phyloP scores from a whole-genome alignment of 2,888 invertebrate species.

The Drosophila glabriapex region DNA sequence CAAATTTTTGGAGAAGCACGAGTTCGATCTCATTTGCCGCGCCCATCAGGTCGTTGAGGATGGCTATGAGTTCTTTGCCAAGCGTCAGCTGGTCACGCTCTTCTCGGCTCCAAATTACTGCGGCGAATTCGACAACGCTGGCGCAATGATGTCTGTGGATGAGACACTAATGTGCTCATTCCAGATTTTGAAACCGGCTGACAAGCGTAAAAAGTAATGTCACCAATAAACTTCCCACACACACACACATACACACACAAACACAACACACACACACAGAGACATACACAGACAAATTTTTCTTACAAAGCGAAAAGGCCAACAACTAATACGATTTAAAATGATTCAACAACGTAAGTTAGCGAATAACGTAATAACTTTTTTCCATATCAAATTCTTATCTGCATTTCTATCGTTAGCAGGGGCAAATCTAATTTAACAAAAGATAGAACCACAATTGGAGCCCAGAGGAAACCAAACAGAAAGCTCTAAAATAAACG shows the following conservation, averaged over 20 bases:
- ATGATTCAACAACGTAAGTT: constrained; percentile 72
- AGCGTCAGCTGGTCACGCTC: constrained; percentile 96
- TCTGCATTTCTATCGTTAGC: constrained; percentile 66
- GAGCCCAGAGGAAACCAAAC: constrained; percentile 29
- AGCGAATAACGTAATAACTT: constrained; percentile 25
- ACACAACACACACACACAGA: constrained; percentile 23
- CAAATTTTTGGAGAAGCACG: constrained; percentile 99
- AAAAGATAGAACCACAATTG: constrained; percentile 31
- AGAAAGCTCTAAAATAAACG: constrained; percentile 20
- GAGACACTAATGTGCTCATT: constrained; percentile 99
- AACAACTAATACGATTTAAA: constrained; percentile 51
- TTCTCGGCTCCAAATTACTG: constrained; percentile 98
- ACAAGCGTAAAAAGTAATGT: constrained; percentile 94
- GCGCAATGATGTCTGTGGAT: constrained; percentile 99
- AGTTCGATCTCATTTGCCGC: constrained; percentile 99
- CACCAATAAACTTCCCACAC: constrained; percentile 52
- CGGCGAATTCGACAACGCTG: constrained; percentile 95
- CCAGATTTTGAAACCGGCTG: constrained; percentile 98
- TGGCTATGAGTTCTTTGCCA: constrained; percentile 99
- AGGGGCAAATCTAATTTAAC: constrained; percentile 63
- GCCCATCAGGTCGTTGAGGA: constrained; percentile 99
- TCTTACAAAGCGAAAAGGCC: constrained; percentile 43
- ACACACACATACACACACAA: constrained; percentile 22
- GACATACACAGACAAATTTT: constrained; percentile 36
- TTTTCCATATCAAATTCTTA: constrained; percentile 53